These are phyloP conservation scores for Drosophila buzzatii DNA, from an alignment of 2,888 invertebrate species.

Conservation along the genomic window DNA sequence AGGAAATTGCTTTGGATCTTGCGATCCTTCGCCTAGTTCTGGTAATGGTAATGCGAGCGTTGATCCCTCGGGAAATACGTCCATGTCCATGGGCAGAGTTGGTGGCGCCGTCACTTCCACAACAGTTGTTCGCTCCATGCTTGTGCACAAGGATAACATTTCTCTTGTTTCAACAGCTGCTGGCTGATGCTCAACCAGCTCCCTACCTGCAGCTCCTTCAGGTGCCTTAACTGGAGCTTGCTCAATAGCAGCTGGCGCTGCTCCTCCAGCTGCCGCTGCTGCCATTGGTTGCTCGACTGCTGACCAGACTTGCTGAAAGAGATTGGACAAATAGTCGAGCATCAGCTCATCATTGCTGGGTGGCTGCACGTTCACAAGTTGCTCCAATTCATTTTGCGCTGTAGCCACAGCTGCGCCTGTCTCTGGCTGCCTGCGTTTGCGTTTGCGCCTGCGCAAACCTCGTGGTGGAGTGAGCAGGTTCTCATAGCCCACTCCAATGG, in stretches of 20 bases:
- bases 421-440: constrained; percentile 1
- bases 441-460: not conserved
- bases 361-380: not conserved
- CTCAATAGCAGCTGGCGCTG: not conserved
- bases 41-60: not conserved
- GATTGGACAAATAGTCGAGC: constrained; percentile 32
- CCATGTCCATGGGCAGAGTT: not conserved
- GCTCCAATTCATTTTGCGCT: not conserved
- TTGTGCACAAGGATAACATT: not conserved
- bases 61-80: not conserved
- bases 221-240: not conserved
- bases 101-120: not conserved
- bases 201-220: not conserved
- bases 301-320: constrained; percentile 24
- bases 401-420: not conserved
- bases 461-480: not conserved
- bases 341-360: constrained; percentile 26
- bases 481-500: not conserved
- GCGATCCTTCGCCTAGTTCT: not conserved
- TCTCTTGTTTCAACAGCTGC: not conserved
- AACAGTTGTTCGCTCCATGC: not conserved
- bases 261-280: no score
- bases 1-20: not conserved
- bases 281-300: not conserved
- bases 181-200: not conserved